Conservation (phyloP, 2,113 vertebrate species). For the Plecturocebus donacophilus region DNA sequence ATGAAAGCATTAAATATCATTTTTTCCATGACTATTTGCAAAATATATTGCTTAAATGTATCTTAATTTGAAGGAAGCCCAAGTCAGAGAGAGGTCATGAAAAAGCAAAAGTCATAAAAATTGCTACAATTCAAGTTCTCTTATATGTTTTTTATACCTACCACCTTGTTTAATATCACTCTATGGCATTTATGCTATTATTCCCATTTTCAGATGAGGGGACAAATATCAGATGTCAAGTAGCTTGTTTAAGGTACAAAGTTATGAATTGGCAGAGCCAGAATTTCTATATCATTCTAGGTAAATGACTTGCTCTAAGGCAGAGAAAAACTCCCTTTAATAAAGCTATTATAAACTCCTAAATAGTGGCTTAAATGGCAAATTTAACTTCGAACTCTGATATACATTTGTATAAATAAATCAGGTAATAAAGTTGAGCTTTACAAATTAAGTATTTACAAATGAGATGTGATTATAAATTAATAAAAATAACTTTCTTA, state of each 20-base stretch:
- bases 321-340: not conserved
- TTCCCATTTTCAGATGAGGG: not conserved
- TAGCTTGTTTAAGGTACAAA: not conserved
- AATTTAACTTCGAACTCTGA: not conserved
- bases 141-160: not conserved
- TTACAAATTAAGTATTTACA: not conserved
- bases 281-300: not conserved
- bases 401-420: not conserved
- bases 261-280: not conserved
- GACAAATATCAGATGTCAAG: not conserved
- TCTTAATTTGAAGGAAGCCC: not conserved
- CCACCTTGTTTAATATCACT: not conserved
- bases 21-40: not conserved
- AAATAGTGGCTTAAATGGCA: not conserved
- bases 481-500: not conserved
- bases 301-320: not conserved
- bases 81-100: not conserved
- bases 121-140: not conserved
- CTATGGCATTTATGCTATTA: not conserved
- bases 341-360: not conserved
- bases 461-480: not conserved
- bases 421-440: not conserved
- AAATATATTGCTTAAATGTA: not conserved
- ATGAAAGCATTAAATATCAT: not conserved
- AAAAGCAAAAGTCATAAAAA: not conserved